A percentile compares a stretch with the other conserved stretches of the same genome.
These are phyloP conservation scores for Carassius auratus DNA, from an alignment of 2,113 vertebrate species.

Conservation along the genomic window DNA sequence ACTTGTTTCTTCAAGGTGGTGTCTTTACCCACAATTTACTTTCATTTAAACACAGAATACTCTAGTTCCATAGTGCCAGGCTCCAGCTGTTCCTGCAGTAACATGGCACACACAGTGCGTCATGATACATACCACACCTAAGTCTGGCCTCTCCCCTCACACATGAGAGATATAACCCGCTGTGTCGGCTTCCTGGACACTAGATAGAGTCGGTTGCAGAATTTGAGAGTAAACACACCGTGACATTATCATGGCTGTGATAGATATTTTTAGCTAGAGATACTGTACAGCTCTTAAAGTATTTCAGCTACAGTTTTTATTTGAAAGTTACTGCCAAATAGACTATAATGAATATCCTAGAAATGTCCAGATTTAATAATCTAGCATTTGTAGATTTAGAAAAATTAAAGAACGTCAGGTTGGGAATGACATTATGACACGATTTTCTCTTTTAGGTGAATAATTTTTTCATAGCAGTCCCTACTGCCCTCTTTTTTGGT, in stretches of 20 bases:
- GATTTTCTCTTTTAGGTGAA: not conserved
- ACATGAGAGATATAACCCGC: slow-evolving; percentile 52
- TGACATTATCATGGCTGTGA: not conserved
- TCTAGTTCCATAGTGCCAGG: slow-evolving; percentile 1
- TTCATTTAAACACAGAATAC: not conserved
- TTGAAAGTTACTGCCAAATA: too few species aligned
- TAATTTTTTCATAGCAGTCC: not conserved
- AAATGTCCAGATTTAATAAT: not conserved
- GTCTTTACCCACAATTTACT: not conserved
- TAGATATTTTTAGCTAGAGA: slow-evolving; percentile 1
- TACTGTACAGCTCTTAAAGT: too few species aligned
- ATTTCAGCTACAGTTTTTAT: not conserved
- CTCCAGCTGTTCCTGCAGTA: slow-evolving; percentile 52
- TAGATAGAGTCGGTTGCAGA: slow-evolving; percentile 5
- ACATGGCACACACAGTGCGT: slow-evolving; percentile 48
- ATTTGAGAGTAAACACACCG: not conserved
- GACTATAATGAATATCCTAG: too few species aligned
- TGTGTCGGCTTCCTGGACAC: not conserved
- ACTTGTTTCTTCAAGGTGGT: not conserved
- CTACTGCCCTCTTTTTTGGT: not conserved
- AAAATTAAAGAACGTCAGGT: not conserved
- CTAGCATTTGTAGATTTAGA: not conserved
- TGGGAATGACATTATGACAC: not conserved
- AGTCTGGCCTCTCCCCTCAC: slow-evolving; percentile 65
- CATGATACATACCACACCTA: slow-evolving; percentile 61